A percentile compares a stretch with the other conserved stretches of the same genome.
These are phyloP conservation scores for Drosophila carrolli DNA, from an alignment of 1,140 invertebrate genomes.

Conservation along the genomic window DNA sequence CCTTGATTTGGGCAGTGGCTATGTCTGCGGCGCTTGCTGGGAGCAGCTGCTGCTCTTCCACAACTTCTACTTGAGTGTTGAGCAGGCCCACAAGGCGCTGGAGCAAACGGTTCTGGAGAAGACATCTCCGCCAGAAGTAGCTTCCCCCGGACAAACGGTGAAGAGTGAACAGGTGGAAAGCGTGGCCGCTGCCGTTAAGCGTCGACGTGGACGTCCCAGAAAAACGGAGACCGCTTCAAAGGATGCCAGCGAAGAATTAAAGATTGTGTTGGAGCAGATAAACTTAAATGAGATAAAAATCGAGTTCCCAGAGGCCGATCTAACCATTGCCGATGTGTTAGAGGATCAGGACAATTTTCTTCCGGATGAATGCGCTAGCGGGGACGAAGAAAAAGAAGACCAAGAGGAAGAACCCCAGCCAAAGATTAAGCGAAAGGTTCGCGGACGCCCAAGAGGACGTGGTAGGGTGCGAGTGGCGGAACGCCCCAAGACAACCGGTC, in stretches of 20 bases:
- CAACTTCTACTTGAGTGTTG: slow-evolving; percentile 59
- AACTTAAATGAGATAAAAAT: slow-evolving; percentile 74
- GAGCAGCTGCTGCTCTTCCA: slow-evolving; percentile 62
- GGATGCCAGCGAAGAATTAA: slow-evolving; percentile 53
- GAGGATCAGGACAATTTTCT: slow-evolving; percentile 50
- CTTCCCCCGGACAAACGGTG: slow-evolving; percentile 1
- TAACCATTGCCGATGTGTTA: slow-evolving; percentile 71
- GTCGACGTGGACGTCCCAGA: slow-evolving; percentile 63
- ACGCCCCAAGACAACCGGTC: slow-evolving; percentile 5
- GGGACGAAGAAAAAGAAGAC: neutral
- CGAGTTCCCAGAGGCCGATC: slow-evolving; percentile 65
- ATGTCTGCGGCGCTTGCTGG: slow-evolving; percentile 62
- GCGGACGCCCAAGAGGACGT: slow-evolving; percentile 19
- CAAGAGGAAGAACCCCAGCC: neutral
- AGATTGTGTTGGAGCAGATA: slow-evolving; percentile 65
- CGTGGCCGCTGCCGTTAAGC: slow-evolving; percentile 63
- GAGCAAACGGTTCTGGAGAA: neutral
- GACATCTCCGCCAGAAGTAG: slow-evolving; percentile 1
- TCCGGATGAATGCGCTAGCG: slow-evolving; percentile 19
- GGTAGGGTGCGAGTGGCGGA: neutral
- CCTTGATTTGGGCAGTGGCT: slow-evolving; percentile 18
- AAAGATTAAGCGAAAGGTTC: slow-evolving; percentile 22
- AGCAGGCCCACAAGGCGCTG: slow-evolving; percentile 50
- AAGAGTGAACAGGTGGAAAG: slow-evolving; percentile 37
- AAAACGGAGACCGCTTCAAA: slow-evolving; percentile 24